These are phyloP conservation scores for Hirtodrosophila histrioides DNA, from an alignment of 2,888 invertebrate species.

Conservation along the genomic window DNA sequence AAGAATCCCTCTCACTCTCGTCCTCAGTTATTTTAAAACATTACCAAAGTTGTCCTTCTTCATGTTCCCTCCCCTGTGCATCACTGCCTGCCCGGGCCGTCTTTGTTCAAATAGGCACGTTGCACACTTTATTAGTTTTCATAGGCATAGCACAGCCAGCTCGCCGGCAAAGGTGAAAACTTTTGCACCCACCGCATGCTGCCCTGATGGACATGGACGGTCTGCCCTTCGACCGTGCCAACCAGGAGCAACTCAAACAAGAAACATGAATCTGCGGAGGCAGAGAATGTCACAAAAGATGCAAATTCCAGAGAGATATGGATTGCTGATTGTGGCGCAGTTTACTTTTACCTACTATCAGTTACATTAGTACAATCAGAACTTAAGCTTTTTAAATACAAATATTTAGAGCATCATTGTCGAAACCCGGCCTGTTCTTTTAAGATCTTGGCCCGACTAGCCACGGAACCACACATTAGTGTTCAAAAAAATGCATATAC, in stretches of 20 bases:
- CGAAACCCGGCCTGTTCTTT: no score
- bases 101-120: constrained; percentile 74
- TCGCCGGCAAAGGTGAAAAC: constrained; percentile 50
- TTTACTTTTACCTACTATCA: no score
- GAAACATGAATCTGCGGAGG: constrained; percentile 20
- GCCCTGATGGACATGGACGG: neutral
- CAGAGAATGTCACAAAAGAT: no score
- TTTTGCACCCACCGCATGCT: constrained; percentile 37
- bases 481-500: constrained; percentile 33
- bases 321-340: no score
- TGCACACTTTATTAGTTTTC: constrained; percentile 78
- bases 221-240: constrained; percentile 40
- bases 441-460: no score
- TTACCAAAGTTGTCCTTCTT: constrained; percentile 40
- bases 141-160: constrained; percentile 48
- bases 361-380: no score
- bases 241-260: constrained; percentile 59
- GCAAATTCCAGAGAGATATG: no score
- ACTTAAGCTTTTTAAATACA: no score
- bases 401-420: no score
- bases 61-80: constrained; percentile 7
- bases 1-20: constrained; percentile 5
- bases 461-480: constrained; percentile 2
- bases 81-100: constrained; percentile 21
- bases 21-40: constrained; percentile 40